Conservation (phyloP, 1,140 invertebrate genomes). For the Helicoverpa zea region DNA sequence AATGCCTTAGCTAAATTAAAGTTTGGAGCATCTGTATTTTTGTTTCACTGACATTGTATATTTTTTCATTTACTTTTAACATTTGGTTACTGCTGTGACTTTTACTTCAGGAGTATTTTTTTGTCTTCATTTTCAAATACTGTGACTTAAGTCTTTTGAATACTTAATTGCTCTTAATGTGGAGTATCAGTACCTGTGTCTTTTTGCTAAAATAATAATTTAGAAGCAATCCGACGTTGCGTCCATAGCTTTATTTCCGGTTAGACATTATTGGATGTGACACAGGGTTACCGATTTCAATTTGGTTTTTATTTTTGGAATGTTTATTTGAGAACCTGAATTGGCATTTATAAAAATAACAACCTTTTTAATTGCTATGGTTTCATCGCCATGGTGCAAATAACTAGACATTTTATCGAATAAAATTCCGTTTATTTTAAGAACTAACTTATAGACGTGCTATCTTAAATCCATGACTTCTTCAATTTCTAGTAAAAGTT, state of each 20-base stretch:
- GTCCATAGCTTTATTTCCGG: slow-evolving; percentile 3
- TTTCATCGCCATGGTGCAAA: not conserved
- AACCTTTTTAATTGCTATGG: not conserved
- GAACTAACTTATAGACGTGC: too few relatives aligned
- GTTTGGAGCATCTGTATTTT: too few relatives aligned
- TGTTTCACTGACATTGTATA: not conserved
- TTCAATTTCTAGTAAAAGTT: not conserved
- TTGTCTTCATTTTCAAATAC: too few relatives aligned
- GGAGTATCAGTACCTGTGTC: not conserved
- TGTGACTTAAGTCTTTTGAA: too few relatives aligned
- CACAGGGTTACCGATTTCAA: slow-evolving; percentile 1
- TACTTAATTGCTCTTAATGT: too few relatives aligned
- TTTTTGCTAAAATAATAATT: slow-evolving; percentile 12
- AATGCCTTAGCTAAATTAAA: too few relatives aligned
- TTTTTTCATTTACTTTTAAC: not conserved
- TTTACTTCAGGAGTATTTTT: too few relatives aligned
- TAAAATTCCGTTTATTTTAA: too few relatives aligned
- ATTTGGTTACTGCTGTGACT: not conserved
- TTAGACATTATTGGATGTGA: slow-evolving; percentile 8
- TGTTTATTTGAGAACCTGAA: too few relatives aligned
- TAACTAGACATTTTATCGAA: too few relatives aligned
- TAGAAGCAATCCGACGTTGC: not conserved
- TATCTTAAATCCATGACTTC: too few relatives aligned
- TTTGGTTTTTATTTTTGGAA: slow-evolving; percentile 10
- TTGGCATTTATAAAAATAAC: not conserved